Evolutionary conservation across 2,888 invertebrate species (phyloP).

Genomic region (Luperina nickerlii): DNA sequence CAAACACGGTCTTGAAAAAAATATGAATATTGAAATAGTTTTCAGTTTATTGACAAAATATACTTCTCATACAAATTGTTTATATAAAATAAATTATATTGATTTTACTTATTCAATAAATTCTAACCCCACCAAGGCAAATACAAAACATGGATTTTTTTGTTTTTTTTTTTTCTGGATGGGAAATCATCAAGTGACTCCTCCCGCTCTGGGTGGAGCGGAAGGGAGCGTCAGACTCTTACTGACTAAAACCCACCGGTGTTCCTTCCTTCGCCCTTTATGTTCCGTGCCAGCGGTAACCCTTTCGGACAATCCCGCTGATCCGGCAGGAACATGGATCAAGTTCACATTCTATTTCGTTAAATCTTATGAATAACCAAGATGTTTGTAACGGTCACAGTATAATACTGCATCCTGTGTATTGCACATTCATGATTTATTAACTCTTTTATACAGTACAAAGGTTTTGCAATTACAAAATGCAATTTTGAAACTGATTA

Average conservation of each 20-base stretch:
- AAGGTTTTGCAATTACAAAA: not conserved
- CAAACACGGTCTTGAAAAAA: not conserved
- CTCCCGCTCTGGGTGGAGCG: no score
- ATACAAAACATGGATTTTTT: no score
- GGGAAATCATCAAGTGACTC: no score
- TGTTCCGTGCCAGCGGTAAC: no score
- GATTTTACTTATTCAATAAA: not conserved
- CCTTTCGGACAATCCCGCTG: no score
- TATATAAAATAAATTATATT: not conserved
- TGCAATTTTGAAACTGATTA: not conserved
- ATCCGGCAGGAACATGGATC: no score
- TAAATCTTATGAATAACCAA: conserved; percentile 14
- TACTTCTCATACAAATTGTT: not conserved
- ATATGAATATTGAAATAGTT: not conserved
- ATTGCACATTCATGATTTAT: conserved; percentile 2
- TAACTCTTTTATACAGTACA: not conserved
- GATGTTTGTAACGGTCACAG: conserved; percentile 13
- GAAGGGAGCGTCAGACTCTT: no score
- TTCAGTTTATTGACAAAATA: not conserved
- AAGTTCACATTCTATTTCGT: conserved; percentile 5
- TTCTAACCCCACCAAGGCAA: not conserved
- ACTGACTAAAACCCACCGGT: no score
- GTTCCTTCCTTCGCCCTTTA: no score
- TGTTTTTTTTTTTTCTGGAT: no score
- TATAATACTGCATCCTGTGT: conserved; percentile 16